phyloP scores from a whole-genome alignment of 2,797 vertebrate species.

The Taenioides sp. region DNA sequence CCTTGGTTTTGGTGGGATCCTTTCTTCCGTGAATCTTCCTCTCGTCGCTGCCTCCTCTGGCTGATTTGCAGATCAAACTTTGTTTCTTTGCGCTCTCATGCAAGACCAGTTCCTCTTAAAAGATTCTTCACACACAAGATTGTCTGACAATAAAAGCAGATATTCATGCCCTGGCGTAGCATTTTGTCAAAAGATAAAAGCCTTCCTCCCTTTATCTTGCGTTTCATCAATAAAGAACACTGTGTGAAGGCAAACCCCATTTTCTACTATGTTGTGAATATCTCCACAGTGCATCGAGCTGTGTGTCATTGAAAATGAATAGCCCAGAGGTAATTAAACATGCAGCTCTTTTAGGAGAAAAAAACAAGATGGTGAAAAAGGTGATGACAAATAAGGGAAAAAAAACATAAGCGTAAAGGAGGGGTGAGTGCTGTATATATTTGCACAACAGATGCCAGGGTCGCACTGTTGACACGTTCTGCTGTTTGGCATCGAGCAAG shows the following conservation, averaged over 20 bases:
- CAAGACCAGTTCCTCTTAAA: constrained; percentile 56
- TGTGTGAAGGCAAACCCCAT: constrained; percentile 64
- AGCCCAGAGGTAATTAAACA: constrained; percentile 78
- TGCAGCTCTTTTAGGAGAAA: constrained; percentile 64
- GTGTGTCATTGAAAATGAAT: constrained; percentile 74
- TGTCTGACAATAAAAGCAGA: constrained; percentile 64
- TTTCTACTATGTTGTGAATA: constrained; percentile 57
- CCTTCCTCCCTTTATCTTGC: constrained; percentile 58
- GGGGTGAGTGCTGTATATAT: constrained; percentile 33
- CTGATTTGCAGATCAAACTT: constrained; percentile 62
- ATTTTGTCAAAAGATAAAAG: constrained; percentile 72
- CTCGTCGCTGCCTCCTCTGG: constrained; percentile 47
- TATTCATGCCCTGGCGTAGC: constrained; percentile 57
- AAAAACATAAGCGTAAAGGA: constrained; percentile 21
- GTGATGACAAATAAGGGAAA: constrained; percentile 67
- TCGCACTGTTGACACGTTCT: constrained; percentile 55
- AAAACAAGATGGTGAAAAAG: constrained; percentile 72
- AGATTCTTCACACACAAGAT: constrained; percentile 60
- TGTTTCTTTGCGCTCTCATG: constrained; percentile 50
- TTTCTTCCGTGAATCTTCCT: constrained; percentile 49
- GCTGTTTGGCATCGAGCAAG: constrained; percentile 61
- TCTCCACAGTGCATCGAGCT: constrained; percentile 59
- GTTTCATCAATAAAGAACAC: constrained; percentile 72
- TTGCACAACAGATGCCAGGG: constrained; percentile 68
- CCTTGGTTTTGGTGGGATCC: constrained; percentile 35